phyloP scores from a whole-genome alignment of 2,888 invertebrate species.

The Watsonalla cultraria region DNA sequence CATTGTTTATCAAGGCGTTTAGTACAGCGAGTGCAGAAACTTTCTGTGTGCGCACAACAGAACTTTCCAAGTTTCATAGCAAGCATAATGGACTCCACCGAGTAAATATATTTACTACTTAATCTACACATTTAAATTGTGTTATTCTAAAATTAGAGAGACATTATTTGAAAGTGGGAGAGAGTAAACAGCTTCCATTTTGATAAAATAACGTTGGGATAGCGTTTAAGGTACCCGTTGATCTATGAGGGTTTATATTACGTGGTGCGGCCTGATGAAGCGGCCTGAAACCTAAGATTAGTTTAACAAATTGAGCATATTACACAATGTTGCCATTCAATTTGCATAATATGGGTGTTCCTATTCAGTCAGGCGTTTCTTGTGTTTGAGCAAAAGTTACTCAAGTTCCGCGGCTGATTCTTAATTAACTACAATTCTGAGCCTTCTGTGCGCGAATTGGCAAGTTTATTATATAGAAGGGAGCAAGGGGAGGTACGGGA shows the following conservation, averaged over 20 bases:
- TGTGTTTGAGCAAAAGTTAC: conserved; percentile 19
- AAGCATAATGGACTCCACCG: no score
- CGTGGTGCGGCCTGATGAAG: conserved; percentile 14
- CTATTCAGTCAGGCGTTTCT: conserved; percentile 28
- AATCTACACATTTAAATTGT: no score
- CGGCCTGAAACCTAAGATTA: conserved; percentile 22
- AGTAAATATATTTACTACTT: no score
- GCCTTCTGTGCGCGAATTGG: conserved; percentile 29
- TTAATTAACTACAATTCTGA: conserved; percentile 28
- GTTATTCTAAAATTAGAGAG: no score
- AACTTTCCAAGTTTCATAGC: no score
- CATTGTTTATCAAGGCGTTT: no score
- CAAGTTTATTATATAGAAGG: conserved; percentile 43
- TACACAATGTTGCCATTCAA: conserved; percentile 27
- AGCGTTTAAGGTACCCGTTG: neutral
- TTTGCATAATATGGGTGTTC: conserved; percentile 43
- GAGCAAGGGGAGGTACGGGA: conserved; percentile 15
- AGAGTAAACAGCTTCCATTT: no score
- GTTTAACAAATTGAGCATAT: conserved; percentile 31
- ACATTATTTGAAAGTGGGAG: no score
- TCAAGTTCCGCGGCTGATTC: conserved; percentile 31
- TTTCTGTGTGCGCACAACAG: no score
- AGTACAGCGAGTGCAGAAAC: no score
- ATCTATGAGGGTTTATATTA: neutral
- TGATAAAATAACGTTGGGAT: no score